Evolutionary conservation across 2,888 invertebrate genomes (phyloP), one percentile per base, ranked within the genome.

Genomic region (Xestoiulus laeticollis): DNA sequence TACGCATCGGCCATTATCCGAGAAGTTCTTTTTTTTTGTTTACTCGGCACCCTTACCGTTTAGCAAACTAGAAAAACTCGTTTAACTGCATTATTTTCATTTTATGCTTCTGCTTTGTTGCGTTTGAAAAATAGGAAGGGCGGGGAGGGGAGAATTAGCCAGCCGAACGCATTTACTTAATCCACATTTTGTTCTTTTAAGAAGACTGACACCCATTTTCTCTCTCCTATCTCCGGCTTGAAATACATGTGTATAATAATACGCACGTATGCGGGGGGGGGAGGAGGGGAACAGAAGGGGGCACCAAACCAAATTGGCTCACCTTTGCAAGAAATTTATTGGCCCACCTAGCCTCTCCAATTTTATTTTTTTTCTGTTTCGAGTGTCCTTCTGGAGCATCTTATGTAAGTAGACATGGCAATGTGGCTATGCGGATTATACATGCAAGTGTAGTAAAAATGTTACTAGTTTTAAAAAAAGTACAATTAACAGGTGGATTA

Each of bases 31-130:
- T 59, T 59, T 22, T 59, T 59, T 59, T 59, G 59, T 59, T 59
- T 59, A 59, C 59, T 59, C 59, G 59, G 59, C 59, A 59, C 59
- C 59, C 59, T 59, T 59, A 59, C 59, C 59, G 59, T 59, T 59
- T 59, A 59, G 59, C 59, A 59, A 59, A 59, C 59, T 59, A n/a
- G 59, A 59, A n/a, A 59, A 59, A 59, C 59, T 59, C 59, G 59
- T 59, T 59, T 59, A 59, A 59, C 59, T 59, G 59, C 59, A 59
- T 59, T 59, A 59, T 59, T 59, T 59, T 59, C 59, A 59, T 59
- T 59, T 59, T 59, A 59, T 59, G 59, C 59, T 59, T 59, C 59
- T 59, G 59, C 59, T 59, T 59, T 59, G 59, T 59, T 59, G 59
- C 59, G 59, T 8, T 59, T 2, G 59, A 19, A 59, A 59, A 59